phyloP scores from a whole-genome alignment of 1,140 invertebrate species.

The Penaeus vannamei region DNA sequence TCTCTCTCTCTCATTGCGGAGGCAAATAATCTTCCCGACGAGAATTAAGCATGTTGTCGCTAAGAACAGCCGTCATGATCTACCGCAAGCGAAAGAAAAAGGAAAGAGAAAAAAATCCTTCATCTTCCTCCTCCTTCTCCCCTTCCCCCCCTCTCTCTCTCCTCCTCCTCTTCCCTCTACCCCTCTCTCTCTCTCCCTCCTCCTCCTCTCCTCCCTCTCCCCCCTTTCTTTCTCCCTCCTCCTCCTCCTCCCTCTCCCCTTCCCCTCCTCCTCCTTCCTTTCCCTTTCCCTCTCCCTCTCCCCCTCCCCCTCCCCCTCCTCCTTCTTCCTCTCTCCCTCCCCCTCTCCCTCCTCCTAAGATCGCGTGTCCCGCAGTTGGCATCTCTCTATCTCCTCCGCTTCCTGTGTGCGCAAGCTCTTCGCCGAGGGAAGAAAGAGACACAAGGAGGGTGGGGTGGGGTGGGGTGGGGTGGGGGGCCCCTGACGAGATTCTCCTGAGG shows the following conservation, averaged over 20 bases:
- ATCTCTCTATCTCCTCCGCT: constrained; percentile 27
- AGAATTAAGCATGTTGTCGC: too few relatives aligned
- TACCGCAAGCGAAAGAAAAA: too few relatives aligned
- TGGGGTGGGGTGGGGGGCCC: neutral
- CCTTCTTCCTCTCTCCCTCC: neutral
- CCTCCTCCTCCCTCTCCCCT: neutral
- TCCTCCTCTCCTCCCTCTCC: neutral
- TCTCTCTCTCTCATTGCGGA: too few relatives aligned
- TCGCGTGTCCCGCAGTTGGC: neutral
- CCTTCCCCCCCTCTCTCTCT: neutral
- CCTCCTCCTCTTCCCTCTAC: too few relatives aligned
- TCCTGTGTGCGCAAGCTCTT: neutral
- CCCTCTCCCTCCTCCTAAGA: neutral
- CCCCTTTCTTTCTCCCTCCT: too few relatives aligned
- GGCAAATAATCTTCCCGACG: too few relatives aligned
- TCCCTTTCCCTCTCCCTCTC: neutral
- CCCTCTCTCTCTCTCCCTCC: neutral
- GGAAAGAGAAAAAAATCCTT: too few relatives aligned
- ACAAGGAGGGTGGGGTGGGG: neutral
- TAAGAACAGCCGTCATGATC: too few relatives aligned
- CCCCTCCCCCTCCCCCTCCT: neutral
- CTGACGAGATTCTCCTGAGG: too few relatives aligned
- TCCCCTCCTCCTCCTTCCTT: too few relatives aligned
- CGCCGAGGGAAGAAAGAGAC: neutral
- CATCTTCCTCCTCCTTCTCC: neutral